phyloP scores from a whole-genome alignment of 2,888 invertebrate species.

The Thera obeliscata region DNA sequence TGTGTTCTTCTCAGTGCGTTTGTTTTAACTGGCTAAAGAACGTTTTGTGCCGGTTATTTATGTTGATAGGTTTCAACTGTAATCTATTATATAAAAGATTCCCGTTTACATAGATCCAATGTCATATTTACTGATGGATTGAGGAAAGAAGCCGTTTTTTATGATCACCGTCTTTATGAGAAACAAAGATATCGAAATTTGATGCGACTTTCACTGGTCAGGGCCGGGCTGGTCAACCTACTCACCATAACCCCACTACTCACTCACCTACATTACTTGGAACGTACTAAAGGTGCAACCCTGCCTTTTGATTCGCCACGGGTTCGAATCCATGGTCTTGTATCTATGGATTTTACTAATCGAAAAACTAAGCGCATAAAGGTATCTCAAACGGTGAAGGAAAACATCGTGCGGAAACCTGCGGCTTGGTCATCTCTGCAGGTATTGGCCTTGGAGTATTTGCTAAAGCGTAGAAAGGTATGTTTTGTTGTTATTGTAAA shows the following conservation, averaged over 20 bases:
- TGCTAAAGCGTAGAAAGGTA: too few species aligned
- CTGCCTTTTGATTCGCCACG: too few species aligned
- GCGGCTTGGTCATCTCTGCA: too few species aligned
- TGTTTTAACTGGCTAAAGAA: constrained; percentile 68
- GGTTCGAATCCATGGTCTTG: too few species aligned
- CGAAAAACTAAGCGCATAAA: too few species aligned
- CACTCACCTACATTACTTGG: too few species aligned
- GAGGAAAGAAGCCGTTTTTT: not conserved
- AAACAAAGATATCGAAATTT: not conserved
- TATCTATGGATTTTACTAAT: too few species aligned
- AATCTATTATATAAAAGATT: constrained; percentile 30
- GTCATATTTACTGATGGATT: constrained; percentile 2
- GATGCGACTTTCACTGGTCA: constrained; percentile 1
- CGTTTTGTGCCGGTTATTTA: constrained; percentile 48
- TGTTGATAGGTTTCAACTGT: constrained; percentile 28
- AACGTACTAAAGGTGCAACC: too few species aligned
- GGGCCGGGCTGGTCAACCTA: not conserved
- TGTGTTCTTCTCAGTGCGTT: constrained; percentile 61
- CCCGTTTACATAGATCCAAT: constrained; percentile 22
- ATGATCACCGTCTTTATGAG: not conserved
- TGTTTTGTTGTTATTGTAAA: too few species aligned
- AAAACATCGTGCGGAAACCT: too few species aligned
- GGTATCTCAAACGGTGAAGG: too few species aligned
- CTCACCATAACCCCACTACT: not conserved
- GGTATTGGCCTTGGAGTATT: too few species aligned